Evolutionary conservation across 2,888 invertebrate species (phyloP), one percentile per base, ranked within the genome.

Genomic region (Parelbella ahira): DNA sequence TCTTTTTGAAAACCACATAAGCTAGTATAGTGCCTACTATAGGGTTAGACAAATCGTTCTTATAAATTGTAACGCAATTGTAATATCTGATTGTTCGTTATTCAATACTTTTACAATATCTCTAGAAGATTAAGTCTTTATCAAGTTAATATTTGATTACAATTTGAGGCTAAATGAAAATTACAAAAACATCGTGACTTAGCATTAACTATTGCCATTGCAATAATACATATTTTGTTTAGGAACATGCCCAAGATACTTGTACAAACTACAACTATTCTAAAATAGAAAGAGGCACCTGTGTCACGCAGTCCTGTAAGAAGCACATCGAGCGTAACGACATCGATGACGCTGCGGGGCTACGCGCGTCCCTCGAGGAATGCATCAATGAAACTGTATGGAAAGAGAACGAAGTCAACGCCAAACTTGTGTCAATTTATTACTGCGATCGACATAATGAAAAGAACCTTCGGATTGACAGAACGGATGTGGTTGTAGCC

Each of bases 391-490:
- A 29, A 15, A 9, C 8, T 15, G 4, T 29, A 18, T 15, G 29
- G 29, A 18, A 8, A 15, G 8, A 29, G 7, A 15, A 29, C 5
- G 18, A 18, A 8, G 0, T 29, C 1, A 29, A 29, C 3, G 15
- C 29, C 3, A 15, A 15, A 18, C n/a, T 29, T 3, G 2, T 9
- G 2, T 15, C 9, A 5, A 1, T 29, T 8, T 15, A 15, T 5
- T 1, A 29, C 3, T 29, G 29, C 10, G 29, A 29, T 29, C 8
- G 29, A n/a, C 29, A 18, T 5, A n/a, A 9, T 29, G 27, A 27
- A 7, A 5, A 9, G 5, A 8, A 1, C 0, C 1, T 11, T 0
- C 8, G 9, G 9, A 4, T 18, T 7, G 29, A 29, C 4, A 18
- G 4, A 5, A 1, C 18, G 9, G 29, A 29, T 5, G 8, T 15